Evolutionary conservation across 1,140 invertebrate genomes (phyloP), one percentile per base, ranked within the genome.

Genomic region (Zaprionus africanus): DNA sequence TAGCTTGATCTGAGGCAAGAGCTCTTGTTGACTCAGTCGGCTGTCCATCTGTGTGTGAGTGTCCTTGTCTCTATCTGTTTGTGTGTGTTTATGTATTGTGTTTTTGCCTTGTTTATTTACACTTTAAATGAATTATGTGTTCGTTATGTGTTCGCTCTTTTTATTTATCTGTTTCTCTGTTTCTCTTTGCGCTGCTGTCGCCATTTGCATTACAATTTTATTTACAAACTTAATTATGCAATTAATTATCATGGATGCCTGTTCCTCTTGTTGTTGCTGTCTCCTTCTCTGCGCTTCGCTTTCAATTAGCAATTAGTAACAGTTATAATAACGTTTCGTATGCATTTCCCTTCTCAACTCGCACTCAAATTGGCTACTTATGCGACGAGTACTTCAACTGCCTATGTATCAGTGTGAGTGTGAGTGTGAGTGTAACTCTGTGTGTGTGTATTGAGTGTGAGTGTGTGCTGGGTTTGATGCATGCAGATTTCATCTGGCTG

Each of bases 141-240:
- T 49, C 43, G 17, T 9, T 34, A 46, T 72, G 68, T 76, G 62
- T 74, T 72, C 49, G 31, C 51, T 13, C 24, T 69, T 57, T 67
- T 43, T 49, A 24, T 49, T 43, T 19, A n/a, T n/a, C n/a, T n/a
- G n/a, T 41, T 61, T 36, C 56, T 49, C n/a, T 69, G 22, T 69
- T 19, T 65, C 53, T 76, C 38, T 53, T 53, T 65, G 46, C 41
- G 9, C 41, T 64, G 19, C 56, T 56, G 61, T 68, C 81, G 81
- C 81, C 84, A 81, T 81, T 88, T 79, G 85, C 76, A 81, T 71
- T 88, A 81, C 58, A 69, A 88, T 85, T 85, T 58, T 87, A 87
- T 87, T 78, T 87, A 87, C 84, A 87, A 87, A 87, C 81, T 79
- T 88, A 88, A 79, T 90, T 79, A 85, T 73, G 81, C 69, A 85